Base-by-base conservation (phyloP, 2,113 vertebrate genomes). In the Donacobius atricapilla region DNA sequence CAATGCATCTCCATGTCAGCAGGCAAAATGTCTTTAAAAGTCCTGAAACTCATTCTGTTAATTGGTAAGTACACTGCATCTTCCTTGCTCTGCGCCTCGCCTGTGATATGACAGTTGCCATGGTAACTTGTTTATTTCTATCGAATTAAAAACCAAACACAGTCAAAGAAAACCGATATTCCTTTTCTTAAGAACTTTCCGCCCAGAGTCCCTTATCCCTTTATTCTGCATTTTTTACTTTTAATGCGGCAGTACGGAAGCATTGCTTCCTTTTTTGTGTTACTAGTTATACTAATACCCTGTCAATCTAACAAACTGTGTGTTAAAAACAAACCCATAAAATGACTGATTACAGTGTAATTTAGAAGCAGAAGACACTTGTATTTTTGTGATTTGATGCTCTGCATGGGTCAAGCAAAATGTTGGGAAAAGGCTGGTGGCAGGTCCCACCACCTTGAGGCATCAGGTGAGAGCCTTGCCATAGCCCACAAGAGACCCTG, bases 71-170 rank as follows among this genome's bases (percentile, higher is more conserved):
- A 21, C 13, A 10, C 18, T 48, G 63, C 51, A 35, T 68, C 72
- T 85, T 79, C 65, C 28, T 69, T 37, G 40, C 45, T 70, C 48
- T 0, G 0, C 1, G 9, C 37, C 51, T 76, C 0, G 2, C 81
- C 53, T n/a, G 25, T 61, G 68, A 92, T 82, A 66, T 1, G 20
- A 71, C 91, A 82, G 94, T 96, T 95, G 44, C 84, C 89, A 91
- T 76, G 77, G 93, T 50, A 96, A 96, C 91, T 70, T 73, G 66
- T 93, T 96, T 90, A 90, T 83, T 90, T 85, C 94, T 85, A 44
- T 39, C 0, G 2, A 91, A 85, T 94, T 87, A 87, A 64, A 85
- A 95, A 96, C 87, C 42, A 96, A 95, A 94, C 73, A 76, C 14
- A 64, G 58, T 68, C 45, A 57, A 84, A 90, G 72, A 89, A 90